Conservation (phyloP, 1,140 invertebrate genomes). For the Vanessa atalanta region DNA sequence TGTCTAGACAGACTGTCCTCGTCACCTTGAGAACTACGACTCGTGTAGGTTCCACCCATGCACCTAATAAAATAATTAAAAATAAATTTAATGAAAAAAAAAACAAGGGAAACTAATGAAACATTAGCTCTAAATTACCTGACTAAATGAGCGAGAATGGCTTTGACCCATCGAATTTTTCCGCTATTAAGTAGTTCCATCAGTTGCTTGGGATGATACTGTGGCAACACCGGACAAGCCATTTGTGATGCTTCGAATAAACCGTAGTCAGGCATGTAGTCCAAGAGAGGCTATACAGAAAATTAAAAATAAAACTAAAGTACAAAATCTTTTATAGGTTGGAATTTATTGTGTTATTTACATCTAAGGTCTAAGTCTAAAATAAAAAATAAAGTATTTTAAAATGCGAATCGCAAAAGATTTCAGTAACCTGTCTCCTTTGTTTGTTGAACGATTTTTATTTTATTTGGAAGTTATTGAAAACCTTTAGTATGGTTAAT, state of each 20-base stretch:
- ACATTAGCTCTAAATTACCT: constrained; percentile 66
- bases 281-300: constrained; percentile 73
- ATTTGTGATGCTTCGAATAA: constrained; percentile 98
- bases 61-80: constrained; percentile 74
- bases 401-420: no score
- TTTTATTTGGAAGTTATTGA: no score
- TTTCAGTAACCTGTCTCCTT: no score
- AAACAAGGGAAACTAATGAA: background rate
- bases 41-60: constrained; percentile 86
- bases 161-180: constrained; percentile 98
- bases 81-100: background rate
- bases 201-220: constrained; percentile 99
- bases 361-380: no score
- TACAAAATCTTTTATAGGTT: background rate
- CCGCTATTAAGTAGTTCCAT: constrained; percentile 99
- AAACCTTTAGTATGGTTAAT: no score
- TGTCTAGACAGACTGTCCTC: constrained; percentile 83
- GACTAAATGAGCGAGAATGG: constrained; percentile 97
- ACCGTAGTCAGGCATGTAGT: constrained; percentile 96
- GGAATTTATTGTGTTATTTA: no score
- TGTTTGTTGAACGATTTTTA: no score
- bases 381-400: no score
- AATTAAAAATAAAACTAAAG: constrained; percentile 8
- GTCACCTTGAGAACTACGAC: constrained; percentile 81
- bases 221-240: constrained; percentile 98